These are phyloP conservation scores for Halesus radiatus DNA, from an alignment of 1,140 invertebrate species.

Conservation along the genomic window DNA sequence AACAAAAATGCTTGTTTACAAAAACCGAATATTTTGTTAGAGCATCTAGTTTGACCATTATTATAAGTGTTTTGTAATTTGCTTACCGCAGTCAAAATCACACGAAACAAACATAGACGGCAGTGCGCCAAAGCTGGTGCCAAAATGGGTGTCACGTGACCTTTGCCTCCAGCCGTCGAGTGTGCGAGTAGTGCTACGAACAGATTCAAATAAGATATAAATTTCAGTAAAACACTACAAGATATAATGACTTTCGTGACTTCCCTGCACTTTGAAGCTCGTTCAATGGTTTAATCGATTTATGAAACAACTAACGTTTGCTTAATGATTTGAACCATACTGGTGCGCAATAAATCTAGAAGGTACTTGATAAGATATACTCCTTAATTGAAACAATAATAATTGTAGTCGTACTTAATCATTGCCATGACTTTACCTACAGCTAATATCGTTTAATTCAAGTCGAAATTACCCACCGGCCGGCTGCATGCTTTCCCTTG, in stretches of 20 bases:
- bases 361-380: neutral
- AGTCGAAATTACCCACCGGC: neutral
- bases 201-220: no score
- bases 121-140: no score
- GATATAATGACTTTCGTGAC: neutral
- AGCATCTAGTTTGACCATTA: no score
- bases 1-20: no score
- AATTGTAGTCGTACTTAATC: neutral
- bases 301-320: neutral
- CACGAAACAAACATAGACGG: no score
- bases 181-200: no score
- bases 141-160: no score
- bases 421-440: slow-evolving; percentile 5
- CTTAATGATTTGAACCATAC: neutral
- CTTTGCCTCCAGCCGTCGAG: no score
- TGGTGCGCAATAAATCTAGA: neutral
- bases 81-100: no score
- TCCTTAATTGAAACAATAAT: slow-evolving; percentile 8
- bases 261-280: neutral
- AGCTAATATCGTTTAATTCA: slow-evolving; percentile 20
- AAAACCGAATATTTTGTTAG: no score
- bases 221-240: no score
- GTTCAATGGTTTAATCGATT: neutral
- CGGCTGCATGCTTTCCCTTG: neutral
- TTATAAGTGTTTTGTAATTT: no score